These are phyloP conservation scores for Melieria omissa DNA, from an alignment of 2,888 invertebrate species.

Conservation along the genomic window DNA sequence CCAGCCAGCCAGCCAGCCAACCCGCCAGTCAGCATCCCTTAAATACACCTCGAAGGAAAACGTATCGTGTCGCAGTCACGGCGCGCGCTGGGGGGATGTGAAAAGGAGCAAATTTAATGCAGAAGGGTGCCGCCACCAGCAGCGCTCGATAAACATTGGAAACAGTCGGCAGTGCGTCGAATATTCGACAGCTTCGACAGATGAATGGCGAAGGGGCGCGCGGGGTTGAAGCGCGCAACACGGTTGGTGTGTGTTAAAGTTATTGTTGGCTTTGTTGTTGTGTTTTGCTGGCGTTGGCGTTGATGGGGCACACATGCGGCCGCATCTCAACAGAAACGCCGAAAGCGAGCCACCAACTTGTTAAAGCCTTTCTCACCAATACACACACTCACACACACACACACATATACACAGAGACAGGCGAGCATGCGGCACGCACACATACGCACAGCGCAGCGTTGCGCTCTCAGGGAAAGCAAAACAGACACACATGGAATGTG, in stretches of 20 bases:
- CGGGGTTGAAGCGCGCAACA: too few species aligned
- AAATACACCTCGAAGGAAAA: conserved; percentile 1
- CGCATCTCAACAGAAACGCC: too few species aligned
- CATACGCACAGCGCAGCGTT: too few species aligned
- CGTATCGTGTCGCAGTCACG: too few species aligned
- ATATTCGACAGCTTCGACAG: not conserved
- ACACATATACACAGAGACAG: not conserved
- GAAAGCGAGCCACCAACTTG: conserved; percentile 5
- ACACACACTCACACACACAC: conserved; percentile 13
- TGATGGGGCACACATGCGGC: not conserved
- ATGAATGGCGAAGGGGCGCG: too few species aligned
- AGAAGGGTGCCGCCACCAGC: not conserved
- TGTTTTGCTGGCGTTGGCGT: not conserved
- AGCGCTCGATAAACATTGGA: conserved; percentile 18
- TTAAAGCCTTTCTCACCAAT: conserved; percentile 25
- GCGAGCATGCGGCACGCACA: too few species aligned
- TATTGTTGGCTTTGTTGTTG: too few species aligned
- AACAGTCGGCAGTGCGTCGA: not conserved
- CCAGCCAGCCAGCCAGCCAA: not conserved
- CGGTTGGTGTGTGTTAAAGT: too few species aligned
- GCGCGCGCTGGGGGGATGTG: not conserved
- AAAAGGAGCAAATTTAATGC: conserved; percentile 2
- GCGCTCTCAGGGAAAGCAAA: too few species aligned
- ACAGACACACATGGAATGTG: too few species aligned
- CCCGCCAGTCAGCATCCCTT: conserved; percentile 41